Evolutionary conservation across 2,113 vertebrate genomes (phyloP).

Genomic region (Cryptoleucopteryx plumbea): DNA sequence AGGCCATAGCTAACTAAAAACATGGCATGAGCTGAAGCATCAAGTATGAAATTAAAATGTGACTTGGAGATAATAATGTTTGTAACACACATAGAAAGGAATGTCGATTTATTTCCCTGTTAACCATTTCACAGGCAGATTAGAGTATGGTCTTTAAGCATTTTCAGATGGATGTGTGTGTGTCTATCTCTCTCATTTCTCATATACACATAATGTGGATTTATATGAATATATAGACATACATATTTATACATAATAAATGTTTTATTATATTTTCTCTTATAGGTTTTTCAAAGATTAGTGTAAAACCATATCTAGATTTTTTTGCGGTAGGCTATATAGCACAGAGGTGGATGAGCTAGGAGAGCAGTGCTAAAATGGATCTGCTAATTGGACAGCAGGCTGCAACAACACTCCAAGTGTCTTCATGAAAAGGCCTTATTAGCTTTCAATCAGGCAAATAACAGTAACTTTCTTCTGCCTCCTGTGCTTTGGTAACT

Average conservation of each 20-base stretch:
- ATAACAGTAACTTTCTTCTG: conserved; percentile 41
- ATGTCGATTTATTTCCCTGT: conserved; percentile 14
- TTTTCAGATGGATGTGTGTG: not conserved
- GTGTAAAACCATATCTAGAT: not conserved
- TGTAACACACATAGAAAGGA: conserved; percentile 39
- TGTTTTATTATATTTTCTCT: not conserved
- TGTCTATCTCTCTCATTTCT: not conserved
- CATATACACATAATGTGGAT: not conserved
- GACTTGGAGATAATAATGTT: conserved; percentile 52
- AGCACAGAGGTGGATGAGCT: not conserved
- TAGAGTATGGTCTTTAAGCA: not conserved
- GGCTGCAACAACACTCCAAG: conserved; percentile 1
- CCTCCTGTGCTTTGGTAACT: conserved; percentile 15
- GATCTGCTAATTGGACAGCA: conserved; percentile 57
- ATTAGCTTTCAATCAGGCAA: conserved; percentile 55
- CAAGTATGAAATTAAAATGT: conserved; percentile 73
- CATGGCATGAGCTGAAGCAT: conserved; percentile 62
- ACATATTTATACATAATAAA: not conserved
- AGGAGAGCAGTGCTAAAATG: not conserved
- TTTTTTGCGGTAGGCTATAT: not conserved
- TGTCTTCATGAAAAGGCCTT: conserved; percentile 35
- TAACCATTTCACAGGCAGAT: conserved; percentile 35
- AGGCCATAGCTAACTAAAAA: conserved; percentile 74
- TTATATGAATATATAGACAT: not conserved
- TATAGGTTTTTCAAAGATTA: not conserved